A percentile compares a stretch with the other conserved stretches of the same genome.
phyloP scores from a whole-genome alignment of 2,888 invertebrate species.

The Apotomis turbidana region DNA sequence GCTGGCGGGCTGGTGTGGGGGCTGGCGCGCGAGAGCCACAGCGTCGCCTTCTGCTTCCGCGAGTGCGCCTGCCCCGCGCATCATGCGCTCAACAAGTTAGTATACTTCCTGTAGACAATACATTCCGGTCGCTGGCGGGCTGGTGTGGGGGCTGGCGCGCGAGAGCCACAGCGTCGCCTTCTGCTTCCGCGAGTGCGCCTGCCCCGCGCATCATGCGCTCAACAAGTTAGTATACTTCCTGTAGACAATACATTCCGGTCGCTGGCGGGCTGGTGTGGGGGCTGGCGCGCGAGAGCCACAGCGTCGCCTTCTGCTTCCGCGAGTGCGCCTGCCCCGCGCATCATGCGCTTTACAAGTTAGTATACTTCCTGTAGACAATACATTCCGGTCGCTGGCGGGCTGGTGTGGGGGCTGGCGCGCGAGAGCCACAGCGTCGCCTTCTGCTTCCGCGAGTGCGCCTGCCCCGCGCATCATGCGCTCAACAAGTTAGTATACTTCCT shows the following conservation, averaged over 20 bases:
- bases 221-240: constrained; percentile 67
- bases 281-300: constrained; percentile 67
- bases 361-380: too few relatives aligned
- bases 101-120: too few relatives aligned
- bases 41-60: too few relatives aligned
- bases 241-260: neutral
- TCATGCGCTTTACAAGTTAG: too few relatives aligned
- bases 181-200: constrained; percentile 94
- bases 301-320: too few relatives aligned
- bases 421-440: constrained; percentile 92
- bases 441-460: constrained; percentile 87
- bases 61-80: too few relatives aligned
- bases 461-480: constrained; percentile 12
- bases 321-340: too few relatives aligned
- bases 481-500: constrained; percentile 55
- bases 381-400: constrained; percentile 50
- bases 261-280: constrained; percentile 82
- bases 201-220: constrained; percentile 86
- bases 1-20: neutral
- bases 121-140: constrained; percentile 55
- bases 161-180: constrained; percentile 92
- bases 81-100: too few relatives aligned
- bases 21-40: neutral
- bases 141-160: constrained; percentile 83
- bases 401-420: constrained; percentile 81